Evolutionary conservation across 1,140 invertebrate species (phyloP), one percentile per base, ranked within the genome.

Genomic region (Tachypleus tridentatus): DNA sequence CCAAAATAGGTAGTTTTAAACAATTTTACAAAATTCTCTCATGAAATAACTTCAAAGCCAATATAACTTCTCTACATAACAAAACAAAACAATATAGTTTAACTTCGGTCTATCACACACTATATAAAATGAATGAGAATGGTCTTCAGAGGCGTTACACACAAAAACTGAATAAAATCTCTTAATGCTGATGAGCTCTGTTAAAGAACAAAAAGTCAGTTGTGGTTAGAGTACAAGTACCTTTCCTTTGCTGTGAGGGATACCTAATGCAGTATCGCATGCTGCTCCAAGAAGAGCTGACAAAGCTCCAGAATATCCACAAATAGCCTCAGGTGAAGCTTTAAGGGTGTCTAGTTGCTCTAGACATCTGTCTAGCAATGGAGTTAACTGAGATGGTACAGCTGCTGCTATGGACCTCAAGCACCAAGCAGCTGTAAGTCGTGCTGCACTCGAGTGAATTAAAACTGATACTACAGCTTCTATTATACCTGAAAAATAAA

Each of bases 161-260:
- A 29, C 29, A 29, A 29, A 29, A 29, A 29, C 29, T 29, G 29
- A 29, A 29, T 29, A 29, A 29, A 29, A 29, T 29, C 29, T 29
- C 29, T 29, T 29, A 29, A 29, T 29, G 29, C 29, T 29, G 29
- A 29, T 29, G 29, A 29, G 29, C 29, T 29, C 2, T 29, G 29
- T 29, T 29, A 29, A 29, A 29, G 29, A 29, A 29, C 29, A 54
- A 66, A 60, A 62, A 64, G 53, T 70, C 49, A 62, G 10, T 10
- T 47, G 29, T 57, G 68, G 64, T 69, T n/a, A n/a, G 7, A 54
- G 7, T 54, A 54, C n/a, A 7, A 54, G 7, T 54, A 96, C 86
- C 80, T 97, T 97, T 71, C 93, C 93, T 71, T 93, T 90, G 56
- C 91, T 91, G 76, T 98, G 94, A 29, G 97, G 97, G 61, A 98